These are phyloP conservation scores for Diorhabda carinulata DNA, from an alignment of 1,140 invertebrate genomes.

Conservation along the genomic window DNA sequence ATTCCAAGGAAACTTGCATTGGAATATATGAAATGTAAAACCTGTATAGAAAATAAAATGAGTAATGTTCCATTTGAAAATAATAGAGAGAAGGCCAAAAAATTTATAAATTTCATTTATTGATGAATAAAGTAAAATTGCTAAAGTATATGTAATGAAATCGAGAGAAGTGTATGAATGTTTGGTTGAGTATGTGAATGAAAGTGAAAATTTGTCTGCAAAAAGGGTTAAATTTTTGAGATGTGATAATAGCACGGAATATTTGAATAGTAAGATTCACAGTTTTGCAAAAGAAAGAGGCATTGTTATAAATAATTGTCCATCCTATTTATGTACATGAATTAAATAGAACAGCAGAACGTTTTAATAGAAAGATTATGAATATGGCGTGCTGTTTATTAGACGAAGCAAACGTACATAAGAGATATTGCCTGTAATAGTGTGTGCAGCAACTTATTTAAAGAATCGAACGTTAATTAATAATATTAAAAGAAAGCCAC, in stretches of 20 bases:
- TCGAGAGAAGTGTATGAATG: constrained; percentile 39
- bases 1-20: constrained; percentile 28
- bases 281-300: constrained; percentile 34
- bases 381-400: neutral
- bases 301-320: constrained; percentile 43
- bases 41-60: constrained; percentile 31
- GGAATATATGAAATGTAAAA: constrained; percentile 32
- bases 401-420: no score
- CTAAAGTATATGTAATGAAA: constrained; percentile 42
- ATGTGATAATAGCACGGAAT: constrained; percentile 45
- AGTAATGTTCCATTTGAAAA: constrained; percentile 47
- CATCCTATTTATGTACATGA: constrained; percentile 37
- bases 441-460: constrained; percentile 10
- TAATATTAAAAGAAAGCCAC: constrained; percentile 6
- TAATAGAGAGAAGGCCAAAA: constrained; percentile 23
- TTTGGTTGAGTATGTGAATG: constrained; percentile 33
- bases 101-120: constrained; percentile 36
- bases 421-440: no score
- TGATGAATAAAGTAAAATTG: constrained; percentile 45
- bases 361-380: constrained; percentile 41
- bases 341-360: constrained; percentile 45
- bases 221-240: constrained; percentile 42
- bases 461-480: constrained; percentile 31
- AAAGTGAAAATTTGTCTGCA: constrained; percentile 35
- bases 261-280: constrained; percentile 34